Base-by-base conservation (phyloP, 30 jellyfish, hydroid and myxozoan species). In the Aurelia aurita region DNA sequence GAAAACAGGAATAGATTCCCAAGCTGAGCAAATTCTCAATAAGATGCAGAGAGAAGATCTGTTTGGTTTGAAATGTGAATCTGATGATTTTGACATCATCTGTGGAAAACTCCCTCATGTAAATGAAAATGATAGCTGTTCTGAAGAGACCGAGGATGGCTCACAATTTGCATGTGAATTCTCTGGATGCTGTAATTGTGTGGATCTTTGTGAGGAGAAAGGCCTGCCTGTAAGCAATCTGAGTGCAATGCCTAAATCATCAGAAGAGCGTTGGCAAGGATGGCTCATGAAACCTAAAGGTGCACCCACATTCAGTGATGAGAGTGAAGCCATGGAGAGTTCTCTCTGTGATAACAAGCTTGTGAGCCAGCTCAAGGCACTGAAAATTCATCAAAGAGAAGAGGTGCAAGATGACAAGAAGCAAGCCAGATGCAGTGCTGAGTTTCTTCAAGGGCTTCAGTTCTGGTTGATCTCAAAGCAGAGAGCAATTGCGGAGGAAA, bases 171-270 rank as follows among this genome's bases (percentile, higher is more conserved):
- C 51, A 5, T 39, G 51, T 7, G 51, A 39, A 6, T 39, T 39
- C 16, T 65, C 72, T 15, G 78, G 70, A 0, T 47, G 91, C 60
- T 82, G 91, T 32, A 69, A 82, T 58, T 68, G 78, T 57, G 34
- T 51, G 32, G 91, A 69, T 29, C 20, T 82, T n/a, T 67, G 85
- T 57, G 91, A 82, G 35, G 85, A 82, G 8, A 55, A 32, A 6
- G 61, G 29, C 46, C 19, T 43, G 14, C 69, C 74, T 8, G n/a
- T 80, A 4, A 54, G 58, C 21, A 49, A 18, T 23, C 18, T n/a
- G 76, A 53, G 23, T 25, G 69, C 27, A 5, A 27, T 26, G 18
- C 44, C 68, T 59, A 28, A 15, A 8, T n/a, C 20, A 6, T 19
- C 18, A 22, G 32, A 81, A 3, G 31, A 25, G 70, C 49, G 20